Conservation (phyloP, 2,113 vertebrate genomes). For the Crotophaga sulcirostris region DNA sequence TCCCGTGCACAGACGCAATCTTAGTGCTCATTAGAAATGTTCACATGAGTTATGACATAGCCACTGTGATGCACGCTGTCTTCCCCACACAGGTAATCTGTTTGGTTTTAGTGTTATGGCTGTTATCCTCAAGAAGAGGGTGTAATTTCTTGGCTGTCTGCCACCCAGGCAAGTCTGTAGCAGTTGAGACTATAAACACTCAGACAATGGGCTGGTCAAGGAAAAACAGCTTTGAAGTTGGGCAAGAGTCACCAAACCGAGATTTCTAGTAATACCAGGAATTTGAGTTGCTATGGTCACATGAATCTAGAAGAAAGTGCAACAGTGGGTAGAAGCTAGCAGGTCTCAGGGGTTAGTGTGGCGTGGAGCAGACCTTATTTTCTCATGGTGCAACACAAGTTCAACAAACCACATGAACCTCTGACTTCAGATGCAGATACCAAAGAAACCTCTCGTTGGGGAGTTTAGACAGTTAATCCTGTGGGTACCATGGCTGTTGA, state of each 20-base stretch:
- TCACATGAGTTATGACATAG: conserved; percentile 15
- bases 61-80: background rate
- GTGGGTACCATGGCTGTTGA: background rate
- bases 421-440: background rate
- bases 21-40: background rate
- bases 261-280: conserved; percentile 38
- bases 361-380: background rate
- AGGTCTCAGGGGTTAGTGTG: background rate
- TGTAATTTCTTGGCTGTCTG: conserved; percentile 47
- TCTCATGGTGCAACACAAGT: background rate
- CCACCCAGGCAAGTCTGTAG: conserved; percentile 17
- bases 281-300: background rate
- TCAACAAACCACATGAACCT: background rate
- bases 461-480: background rate
- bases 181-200: background rate
- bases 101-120: background rate
- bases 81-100: background rate
- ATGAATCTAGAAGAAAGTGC: background rate
- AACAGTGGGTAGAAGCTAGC: background rate
- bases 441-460: background rate
- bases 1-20: background rate
- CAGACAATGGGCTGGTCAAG: background rate
- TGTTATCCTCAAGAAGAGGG: background rate
- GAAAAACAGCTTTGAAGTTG: conserved; percentile 19
- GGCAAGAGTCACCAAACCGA: conserved; percentile 18